Conservation (phyloP, 2,888 invertebrate genomes). For the Ophonus ardosiacus region DNA sequence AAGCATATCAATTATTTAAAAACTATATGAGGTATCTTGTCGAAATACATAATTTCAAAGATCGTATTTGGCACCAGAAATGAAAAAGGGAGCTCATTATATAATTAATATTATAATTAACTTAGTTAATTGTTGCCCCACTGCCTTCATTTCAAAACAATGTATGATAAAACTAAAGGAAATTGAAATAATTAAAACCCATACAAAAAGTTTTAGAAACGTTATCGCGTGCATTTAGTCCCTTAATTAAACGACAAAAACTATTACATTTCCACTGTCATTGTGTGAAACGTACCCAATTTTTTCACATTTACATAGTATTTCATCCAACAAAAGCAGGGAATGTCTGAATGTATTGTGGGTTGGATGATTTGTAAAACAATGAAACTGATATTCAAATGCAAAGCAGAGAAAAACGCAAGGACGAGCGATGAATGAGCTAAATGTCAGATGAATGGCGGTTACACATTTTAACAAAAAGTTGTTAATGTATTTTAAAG, state of each 20-base stretch:
- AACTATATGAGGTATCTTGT: no score
- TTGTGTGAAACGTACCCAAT: slow-evolving; percentile 9
- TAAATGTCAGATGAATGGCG: slow-evolving; percentile 9
- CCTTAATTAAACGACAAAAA: slow-evolving; percentile 3
- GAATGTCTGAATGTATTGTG: neutral
- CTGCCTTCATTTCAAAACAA: neutral
- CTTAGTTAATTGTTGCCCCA: neutral
- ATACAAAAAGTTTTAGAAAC: neutral
- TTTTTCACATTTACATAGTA: slow-evolving; percentile 4
- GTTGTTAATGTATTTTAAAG: neutral
- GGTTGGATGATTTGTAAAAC: slow-evolving; percentile 14
- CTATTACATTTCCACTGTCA: neutral
- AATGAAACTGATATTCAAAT: slow-evolving; percentile 34
- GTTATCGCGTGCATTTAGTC: slow-evolving; percentile 12
- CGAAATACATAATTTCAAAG: no score
- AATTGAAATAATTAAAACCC: neutral
- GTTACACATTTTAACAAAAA: slow-evolving; percentile 1
- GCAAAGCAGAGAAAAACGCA: slow-evolving; percentile 25
- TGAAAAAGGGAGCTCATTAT: neutral
- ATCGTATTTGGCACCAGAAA: neutral
- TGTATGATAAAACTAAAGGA: neutral
- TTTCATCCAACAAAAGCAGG: neutral
- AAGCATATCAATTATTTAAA: no score
- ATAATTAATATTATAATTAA: no score
- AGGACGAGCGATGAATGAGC: neutral